Evolutionary conservation across 2,888 invertebrate genomes (phyloP), one percentile per base, ranked within the genome.

Genomic region (Lepidonotus clava): DNA sequence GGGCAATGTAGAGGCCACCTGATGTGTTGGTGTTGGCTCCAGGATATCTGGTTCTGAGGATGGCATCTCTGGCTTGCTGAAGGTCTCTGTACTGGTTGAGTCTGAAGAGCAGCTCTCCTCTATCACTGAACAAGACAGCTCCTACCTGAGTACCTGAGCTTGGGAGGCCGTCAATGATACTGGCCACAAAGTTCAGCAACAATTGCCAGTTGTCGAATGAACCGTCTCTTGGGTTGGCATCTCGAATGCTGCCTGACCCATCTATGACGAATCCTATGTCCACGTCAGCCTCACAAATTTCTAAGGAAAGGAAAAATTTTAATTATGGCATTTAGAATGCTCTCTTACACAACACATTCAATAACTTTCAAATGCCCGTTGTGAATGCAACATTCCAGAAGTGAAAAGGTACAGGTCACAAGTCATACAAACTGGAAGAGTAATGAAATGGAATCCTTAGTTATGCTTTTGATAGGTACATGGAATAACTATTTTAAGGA

Each of bases 21-120:
- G 87, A 86, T 4, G 88, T 88, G 67, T 89, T 89, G 21, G 89
- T 88, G 40, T 84, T 87, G 5, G 86, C 87, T 1, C 86, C 85
- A 36, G 40, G 53, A 67, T 88, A 88, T 1, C 56, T 41, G 61
- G 87, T 87, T 21, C 24, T 36, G 24, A 36, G 21, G 21, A 88
- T 87, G 6, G 80, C 80, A 34, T n/a, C 41, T 66, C 32, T 18
- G 46, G 24, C 66, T 11, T 66, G 11, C 66, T 24, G 66, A 66
- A 24, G n/a, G 24, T 21, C n/a, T 8, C 6, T 6, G 28, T 24
- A 66, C 66, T 66, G 14, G 8, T 66, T 8, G 6, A 66, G 6
- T 21, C 28, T n/a, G n/a, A 66, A 66, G 66, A 66, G 11, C n/a
- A 66, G 66, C n/a, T 28, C 28, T 21, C 66, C 66, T 8, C 66